Evolutionary conservation across 2,113 vertebrate genomes (phyloP), one percentile per base, ranked within the genome.

Genomic region (Apaloderma vittatum): DNA sequence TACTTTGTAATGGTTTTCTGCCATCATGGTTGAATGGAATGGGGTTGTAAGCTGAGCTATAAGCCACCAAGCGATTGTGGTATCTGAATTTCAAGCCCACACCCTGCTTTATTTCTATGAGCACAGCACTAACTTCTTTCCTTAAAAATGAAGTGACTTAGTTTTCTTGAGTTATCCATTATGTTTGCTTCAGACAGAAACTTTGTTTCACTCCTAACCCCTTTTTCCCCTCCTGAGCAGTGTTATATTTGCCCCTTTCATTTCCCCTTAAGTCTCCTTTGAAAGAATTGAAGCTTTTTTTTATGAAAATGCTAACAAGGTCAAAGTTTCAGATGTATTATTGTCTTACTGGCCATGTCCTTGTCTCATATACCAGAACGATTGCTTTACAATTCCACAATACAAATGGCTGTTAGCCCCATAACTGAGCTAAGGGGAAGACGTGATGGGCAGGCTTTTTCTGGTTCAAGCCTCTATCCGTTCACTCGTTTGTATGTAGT

Each of bases 381-480:
- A 15, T n/a, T 68, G 21, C 85, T 94, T 68, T 78, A 18, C 26
- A 32, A 1, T 46, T 84, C 51, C 73, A 45, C 71, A 81, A 51
- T 10, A 32, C 8, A 43, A 29, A 48, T 46, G 13, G 5, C 21
- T 75, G 85, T 85, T 78, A 62, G 71, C 52, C 32, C 4, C 16
- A 2, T 15, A 67, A 40, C 52, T 74, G 67, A 46, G 17, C 52
- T 29, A 37, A 63, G 36, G 32, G 27, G 18, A 49, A 54, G 66
- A 81, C 0, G 0, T 0, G 6, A 32, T 55, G 48, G 63, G 20
- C 43, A 54, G 49, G n/a, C 3, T 27, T 40, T 49, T 87, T 57
- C 49, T 66, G 12, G 37, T 43, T 67, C 37, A 15, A n/a, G 23
- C 55, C 3, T 32, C 19, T 49, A 1, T 32, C 55, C 4, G 3